Conservation (phyloP, 2,113 vertebrate genomes). For the Tachycineta bicolor region DNA sequence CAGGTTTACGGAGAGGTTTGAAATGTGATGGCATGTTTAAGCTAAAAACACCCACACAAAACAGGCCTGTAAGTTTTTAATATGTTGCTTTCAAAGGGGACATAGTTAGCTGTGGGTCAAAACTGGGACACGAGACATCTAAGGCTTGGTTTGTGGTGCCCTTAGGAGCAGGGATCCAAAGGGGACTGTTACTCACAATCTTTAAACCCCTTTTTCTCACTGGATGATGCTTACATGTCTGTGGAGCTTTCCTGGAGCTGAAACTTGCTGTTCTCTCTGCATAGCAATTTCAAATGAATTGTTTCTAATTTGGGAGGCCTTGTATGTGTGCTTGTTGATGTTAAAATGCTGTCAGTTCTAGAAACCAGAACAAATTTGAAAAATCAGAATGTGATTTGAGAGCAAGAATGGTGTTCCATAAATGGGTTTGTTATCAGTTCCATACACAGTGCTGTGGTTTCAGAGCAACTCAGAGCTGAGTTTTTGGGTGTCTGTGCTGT, state of each 20-base stretch:
- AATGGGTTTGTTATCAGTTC: background rate
- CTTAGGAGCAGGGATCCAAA: background rate
- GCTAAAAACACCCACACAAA: background rate
- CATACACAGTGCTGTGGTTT: background rate
- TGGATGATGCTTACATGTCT: background rate
- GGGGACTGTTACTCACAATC: background rate
- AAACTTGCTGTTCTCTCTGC: constrained; percentile 48
- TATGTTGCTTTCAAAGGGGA: background rate
- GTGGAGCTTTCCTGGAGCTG: background rate
- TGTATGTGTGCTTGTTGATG: constrained; percentile 24
- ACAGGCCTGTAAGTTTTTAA: background rate
- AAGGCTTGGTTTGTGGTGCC: background rate
- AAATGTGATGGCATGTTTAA: background rate
- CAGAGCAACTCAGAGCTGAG: background rate
- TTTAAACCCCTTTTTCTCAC: background rate
- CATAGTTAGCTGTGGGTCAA: background rate
- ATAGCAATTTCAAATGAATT: constrained; percentile 44
- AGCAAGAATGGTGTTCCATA: background rate
- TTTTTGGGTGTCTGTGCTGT: background rate
- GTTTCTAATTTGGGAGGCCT: constrained; percentile 48
- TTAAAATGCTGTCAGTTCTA: constrained; percentile 25
- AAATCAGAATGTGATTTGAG: constrained; percentile 5
- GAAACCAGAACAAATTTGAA: constrained; percentile 29
- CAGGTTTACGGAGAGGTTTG: background rate
- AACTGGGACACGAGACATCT: background rate